Conservation (phyloP, 2,113 vertebrate species). For the Otolemur garnettii region DNA sequence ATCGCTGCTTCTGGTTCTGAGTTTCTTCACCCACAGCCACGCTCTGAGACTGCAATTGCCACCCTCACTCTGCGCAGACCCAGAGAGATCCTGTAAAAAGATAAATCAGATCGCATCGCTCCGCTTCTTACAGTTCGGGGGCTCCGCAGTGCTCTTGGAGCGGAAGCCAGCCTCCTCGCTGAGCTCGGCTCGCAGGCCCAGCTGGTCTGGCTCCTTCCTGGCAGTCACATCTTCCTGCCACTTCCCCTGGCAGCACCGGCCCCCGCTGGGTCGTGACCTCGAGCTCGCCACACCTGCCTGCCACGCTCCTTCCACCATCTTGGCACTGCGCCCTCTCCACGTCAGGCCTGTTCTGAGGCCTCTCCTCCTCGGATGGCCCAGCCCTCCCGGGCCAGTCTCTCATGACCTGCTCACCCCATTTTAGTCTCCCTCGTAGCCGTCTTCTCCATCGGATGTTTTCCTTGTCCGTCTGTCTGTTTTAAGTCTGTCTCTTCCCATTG, state of each 20-base stretch:
- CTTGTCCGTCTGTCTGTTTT: neutral
- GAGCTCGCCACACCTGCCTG: too few relatives aligned
- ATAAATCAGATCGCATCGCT: neutral
- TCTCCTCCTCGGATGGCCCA: neutral
- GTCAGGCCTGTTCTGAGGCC: neutral
- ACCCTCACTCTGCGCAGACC: neutral
- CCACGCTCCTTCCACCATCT: too few relatives aligned
- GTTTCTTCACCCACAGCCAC: neutral
- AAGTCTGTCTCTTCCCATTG: neutral
- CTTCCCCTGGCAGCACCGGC: neutral
- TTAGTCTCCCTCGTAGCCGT: neutral
- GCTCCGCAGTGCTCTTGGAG: neutral
- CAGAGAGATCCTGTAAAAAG: neutral
- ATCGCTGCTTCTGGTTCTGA: neutral
- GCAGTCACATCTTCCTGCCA: neutral
- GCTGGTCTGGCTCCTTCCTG: neutral
- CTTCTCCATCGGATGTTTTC: neutral
- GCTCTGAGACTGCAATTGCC: neutral
- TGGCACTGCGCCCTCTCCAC: accelerated
- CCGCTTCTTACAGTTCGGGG: neutral
- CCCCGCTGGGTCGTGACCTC: neutral
- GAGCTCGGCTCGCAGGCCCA: too few relatives aligned
- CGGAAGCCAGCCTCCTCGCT: neutral
- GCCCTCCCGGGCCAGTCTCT: neutral
- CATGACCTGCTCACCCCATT: neutral